phyloP scores from a whole-genome alignment of 2,113 vertebrate genomes.

The Hylia prasina region DNA sequence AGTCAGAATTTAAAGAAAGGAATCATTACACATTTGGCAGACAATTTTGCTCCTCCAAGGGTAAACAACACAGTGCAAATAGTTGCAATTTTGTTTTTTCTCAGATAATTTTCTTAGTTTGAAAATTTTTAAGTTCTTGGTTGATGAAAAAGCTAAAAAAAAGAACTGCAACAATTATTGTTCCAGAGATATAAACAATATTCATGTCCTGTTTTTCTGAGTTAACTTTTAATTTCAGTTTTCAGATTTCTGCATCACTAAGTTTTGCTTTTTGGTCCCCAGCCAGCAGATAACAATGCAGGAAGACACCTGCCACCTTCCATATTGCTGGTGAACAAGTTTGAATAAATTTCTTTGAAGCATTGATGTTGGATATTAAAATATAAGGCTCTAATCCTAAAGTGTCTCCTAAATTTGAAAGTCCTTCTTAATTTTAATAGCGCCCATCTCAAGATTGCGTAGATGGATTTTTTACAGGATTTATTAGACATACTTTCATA shows the following conservation, averaged over 20 bases:
- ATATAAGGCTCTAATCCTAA: not conserved
- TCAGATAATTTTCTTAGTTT: not conserved
- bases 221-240: not conserved
- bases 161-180: not conserved
- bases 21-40: not conserved
- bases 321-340: not conserved
- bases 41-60: not conserved
- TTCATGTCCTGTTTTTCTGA: not conserved
- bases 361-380: not conserved
- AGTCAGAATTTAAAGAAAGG: not conserved
- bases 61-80: not conserved
- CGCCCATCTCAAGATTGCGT: fast-evolving
- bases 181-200: not conserved
- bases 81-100: not conserved
- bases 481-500: not conserved
- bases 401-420: not conserved
- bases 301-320: not conserved
- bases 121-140: not conserved
- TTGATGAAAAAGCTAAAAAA: not conserved
- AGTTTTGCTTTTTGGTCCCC: not conserved
- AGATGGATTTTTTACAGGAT: not conserved
- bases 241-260: not conserved
- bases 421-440: not conserved
- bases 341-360: not conserved
- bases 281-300: not conserved